Evolutionary conservation across 2,888 invertebrate species (phyloP).

Genomic region (Zelleria hepariella): DNA sequence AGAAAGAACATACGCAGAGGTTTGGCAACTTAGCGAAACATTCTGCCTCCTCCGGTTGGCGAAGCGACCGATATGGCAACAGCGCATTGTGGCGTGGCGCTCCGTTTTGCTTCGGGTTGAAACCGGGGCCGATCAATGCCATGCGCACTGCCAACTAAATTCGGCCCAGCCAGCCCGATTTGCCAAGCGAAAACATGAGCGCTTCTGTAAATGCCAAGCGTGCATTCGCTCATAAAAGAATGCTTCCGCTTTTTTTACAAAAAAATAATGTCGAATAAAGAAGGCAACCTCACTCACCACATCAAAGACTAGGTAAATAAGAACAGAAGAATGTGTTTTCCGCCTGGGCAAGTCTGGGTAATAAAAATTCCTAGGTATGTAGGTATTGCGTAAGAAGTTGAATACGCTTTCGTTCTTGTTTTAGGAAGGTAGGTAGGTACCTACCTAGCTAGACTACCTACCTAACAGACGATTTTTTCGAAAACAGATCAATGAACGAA

Average conservation of each 20-base stretch:
- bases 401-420: too few relatives aligned
- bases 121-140: conserved; percentile 5
- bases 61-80: not conserved
- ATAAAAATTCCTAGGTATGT: too few relatives aligned
- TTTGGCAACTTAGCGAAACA: not conserved
- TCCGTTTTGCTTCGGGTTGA: not conserved
- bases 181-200: not conserved
- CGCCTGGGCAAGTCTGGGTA: too few relatives aligned
- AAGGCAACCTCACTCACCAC: not conserved
- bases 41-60: not conserved
- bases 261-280: not conserved
- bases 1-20: not conserved
- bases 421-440: not conserved
- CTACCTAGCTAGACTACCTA: not conserved
- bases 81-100: not conserved
- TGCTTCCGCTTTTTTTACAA: not conserved
- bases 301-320: too few relatives aligned
- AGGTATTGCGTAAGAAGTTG: too few relatives aligned
- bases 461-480: not conserved
- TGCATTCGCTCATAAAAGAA: not conserved
- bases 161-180: not conserved
- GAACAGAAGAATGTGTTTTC: too few relatives aligned
- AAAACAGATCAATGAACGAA: too few relatives aligned
- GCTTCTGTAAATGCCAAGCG: not conserved
- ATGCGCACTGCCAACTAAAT: conserved; percentile 1